Conservation (phyloP, 1,140 invertebrate species). For the Zaprionus ornatus region DNA sequence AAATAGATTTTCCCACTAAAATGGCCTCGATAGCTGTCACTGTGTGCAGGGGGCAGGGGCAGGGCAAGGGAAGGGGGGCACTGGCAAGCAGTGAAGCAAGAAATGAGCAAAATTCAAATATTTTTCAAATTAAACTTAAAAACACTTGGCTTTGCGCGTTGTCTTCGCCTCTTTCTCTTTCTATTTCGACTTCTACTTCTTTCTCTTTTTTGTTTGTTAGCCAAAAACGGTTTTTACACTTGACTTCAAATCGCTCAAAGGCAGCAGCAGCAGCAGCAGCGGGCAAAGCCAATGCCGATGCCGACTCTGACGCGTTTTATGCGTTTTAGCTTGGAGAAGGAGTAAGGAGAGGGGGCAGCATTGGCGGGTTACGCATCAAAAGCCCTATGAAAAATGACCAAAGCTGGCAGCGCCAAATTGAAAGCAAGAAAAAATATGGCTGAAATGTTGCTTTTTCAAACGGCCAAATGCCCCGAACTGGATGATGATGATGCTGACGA, state of each 20-base stretch:
- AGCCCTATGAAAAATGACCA: conserved; percentile 81
- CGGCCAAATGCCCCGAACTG: conserved; percentile 49
- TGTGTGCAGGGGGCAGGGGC: conserved; percentile 1
- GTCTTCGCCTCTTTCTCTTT: background rate
- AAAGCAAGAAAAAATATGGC: conserved; percentile 80
- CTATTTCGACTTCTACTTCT: conserved; percentile 42
- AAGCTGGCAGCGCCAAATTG: conserved; percentile 74
- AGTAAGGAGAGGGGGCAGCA: background rate
- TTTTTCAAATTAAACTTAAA: conserved; percentile 80
- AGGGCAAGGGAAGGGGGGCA: background rate
- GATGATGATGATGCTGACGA: conserved; percentile 7
- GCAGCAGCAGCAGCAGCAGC: conserved; percentile 13
- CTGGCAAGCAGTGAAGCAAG: conserved; percentile 62
- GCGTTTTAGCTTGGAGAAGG: conserved; percentile 42
- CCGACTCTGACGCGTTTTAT: conserved; percentile 61
- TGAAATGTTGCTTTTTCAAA: conserved; percentile 82
- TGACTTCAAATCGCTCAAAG: conserved; percentile 82
- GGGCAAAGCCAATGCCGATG: conserved; percentile 5
- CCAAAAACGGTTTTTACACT: conserved; percentile 79
- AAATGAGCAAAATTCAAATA: conserved; percentile 82
- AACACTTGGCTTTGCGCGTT: conserved; percentile 53
- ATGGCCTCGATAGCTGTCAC: conserved; percentile 34
- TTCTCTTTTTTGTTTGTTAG: conserved; percentile 53
- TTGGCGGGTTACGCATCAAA: conserved; percentile 73
- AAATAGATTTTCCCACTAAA: conserved; percentile 58